Percentiles rank a stretch among this genome's conserved stretches.
phyloP scores from a whole-genome alignment of 2,797 vertebrate species.

The Gallinago solitaria region DNA sequence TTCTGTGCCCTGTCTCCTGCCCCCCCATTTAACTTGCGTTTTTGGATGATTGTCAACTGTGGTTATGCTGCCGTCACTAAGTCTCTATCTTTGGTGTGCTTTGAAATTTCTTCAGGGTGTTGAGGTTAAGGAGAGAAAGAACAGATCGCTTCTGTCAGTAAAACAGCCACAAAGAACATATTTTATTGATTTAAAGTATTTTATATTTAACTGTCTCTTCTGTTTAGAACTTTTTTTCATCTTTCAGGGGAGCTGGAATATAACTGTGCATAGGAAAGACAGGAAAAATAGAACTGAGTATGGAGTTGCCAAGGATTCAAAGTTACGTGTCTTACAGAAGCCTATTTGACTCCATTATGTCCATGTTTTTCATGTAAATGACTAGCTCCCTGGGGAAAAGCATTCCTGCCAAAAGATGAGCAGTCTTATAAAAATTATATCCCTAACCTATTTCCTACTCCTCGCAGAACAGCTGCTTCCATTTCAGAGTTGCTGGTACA shows the following conservation, averaged over 20 bases:
- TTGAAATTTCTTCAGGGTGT: slow-evolving; percentile 42
- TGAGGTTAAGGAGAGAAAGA: slow-evolving; percentile 56
- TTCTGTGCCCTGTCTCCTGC: not conserved
- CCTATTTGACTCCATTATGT: slow-evolving; percentile 38
- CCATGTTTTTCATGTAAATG: slow-evolving; percentile 45
- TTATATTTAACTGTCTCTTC: slow-evolving; percentile 45
- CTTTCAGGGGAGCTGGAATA: slow-evolving; percentile 2
- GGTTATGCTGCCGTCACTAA: slow-evolving; percentile 38
- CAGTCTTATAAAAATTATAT: slow-evolving; percentile 51
- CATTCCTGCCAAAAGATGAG: slow-evolving; percentile 54
- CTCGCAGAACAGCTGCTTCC: slow-evolving; percentile 40
- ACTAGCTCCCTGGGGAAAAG: slow-evolving; percentile 8
- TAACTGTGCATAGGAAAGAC: not conserved
- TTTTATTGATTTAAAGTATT: slow-evolving; percentile 62
- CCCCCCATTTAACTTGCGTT: not conserved
- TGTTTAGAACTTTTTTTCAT: slow-evolving; percentile 10
- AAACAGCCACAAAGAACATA: slow-evolving; percentile 38
- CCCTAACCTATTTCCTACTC: slow-evolving; percentile 50
- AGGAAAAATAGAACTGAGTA: not conserved
- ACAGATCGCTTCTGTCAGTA: slow-evolving; percentile 54
- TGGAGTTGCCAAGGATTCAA: slow-evolving; percentile 9
- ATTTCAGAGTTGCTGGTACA: slow-evolving; percentile 28
- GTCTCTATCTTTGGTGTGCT: slow-evolving; percentile 42
- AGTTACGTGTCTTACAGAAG: slow-evolving; percentile 10
- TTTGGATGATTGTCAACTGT: slow-evolving; percentile 48